Evolutionary conservation across 2,113 vertebrate genomes (phyloP).

Genomic region (Mustelus asterias): DNA sequence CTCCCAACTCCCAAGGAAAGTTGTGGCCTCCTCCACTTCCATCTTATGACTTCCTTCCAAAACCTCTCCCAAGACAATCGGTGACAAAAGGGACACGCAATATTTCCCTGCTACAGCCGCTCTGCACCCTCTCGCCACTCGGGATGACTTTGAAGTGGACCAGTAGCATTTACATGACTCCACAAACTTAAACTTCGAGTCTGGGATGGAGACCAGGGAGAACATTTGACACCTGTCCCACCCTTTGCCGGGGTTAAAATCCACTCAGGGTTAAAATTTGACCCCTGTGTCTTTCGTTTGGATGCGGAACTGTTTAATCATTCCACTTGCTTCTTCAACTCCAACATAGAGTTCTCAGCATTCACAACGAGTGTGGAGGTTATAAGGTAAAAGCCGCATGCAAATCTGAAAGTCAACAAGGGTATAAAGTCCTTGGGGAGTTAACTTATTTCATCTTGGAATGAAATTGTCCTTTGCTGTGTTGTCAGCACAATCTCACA

Average conservation of each 20-base stretch:
- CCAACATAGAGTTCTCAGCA: not conserved
- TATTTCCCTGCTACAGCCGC: not conserved
- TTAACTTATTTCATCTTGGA: not conserved
- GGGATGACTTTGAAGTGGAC: too few species aligned
- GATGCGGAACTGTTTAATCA: not conserved
- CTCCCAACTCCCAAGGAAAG: not conserved
- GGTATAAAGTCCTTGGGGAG: not conserved
- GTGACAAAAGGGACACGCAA: not conserved
- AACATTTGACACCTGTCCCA: not conserved
- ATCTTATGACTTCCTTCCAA: not conserved
- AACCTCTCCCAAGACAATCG: not conserved
- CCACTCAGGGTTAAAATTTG: not conserved
- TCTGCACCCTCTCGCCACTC: not conserved
- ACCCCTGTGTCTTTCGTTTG: not conserved
- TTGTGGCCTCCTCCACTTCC: not conserved
- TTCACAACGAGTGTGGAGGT: not conserved
- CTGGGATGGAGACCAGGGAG: not conserved
- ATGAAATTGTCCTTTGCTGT: conserved; percentile 11
- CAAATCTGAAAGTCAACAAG: conserved; percentile 27
- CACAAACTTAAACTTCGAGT: not conserved
- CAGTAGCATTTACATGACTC: not conserved
- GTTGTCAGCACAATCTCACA: not conserved
- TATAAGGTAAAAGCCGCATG: not conserved
- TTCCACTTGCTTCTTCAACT: not conserved
- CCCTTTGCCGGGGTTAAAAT: not conserved